These are phyloP conservation scores for Drosophila mercatorum DNA, from an alignment of 2,888 invertebrate genomes.

Conservation along the genomic window DNA sequence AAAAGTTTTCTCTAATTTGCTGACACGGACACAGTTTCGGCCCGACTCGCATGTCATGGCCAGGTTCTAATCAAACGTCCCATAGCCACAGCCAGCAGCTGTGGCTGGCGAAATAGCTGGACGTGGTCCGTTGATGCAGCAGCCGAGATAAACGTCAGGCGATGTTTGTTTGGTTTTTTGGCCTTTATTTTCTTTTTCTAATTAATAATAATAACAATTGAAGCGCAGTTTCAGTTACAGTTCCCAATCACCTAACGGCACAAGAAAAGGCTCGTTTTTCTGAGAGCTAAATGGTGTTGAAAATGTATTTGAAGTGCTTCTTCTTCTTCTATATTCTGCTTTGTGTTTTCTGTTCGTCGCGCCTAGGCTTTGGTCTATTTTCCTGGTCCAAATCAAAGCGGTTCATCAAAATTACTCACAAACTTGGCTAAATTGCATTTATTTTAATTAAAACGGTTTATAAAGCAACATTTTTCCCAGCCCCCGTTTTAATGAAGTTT, in stretches of 20 bases:
- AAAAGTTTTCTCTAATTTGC: constrained; percentile 77
- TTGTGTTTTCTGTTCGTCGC: neutral
- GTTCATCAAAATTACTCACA: constrained; percentile 65
- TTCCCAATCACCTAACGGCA: constrained; percentile 63
- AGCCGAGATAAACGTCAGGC: constrained; percentile 78
- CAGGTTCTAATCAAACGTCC: constrained; percentile 69
- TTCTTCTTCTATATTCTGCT: constrained; percentile 6
- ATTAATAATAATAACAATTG: constrained; percentile 82
- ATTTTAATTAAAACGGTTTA: constrained; percentile 71
- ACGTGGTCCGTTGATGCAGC: constrained; percentile 65
- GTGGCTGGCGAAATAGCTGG: constrained; percentile 25
- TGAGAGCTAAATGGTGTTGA: constrained; percentile 62
- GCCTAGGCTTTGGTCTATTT: constrained; percentile 19
- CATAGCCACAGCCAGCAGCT: constrained; percentile 24
- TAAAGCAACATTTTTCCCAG: constrained; percentile 6
- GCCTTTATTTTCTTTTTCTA: constrained; percentile 69
- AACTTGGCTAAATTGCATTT: constrained; percentile 68
- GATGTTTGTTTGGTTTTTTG: constrained; percentile 50
- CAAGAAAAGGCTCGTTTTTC: neutral
- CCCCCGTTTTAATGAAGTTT: constrained; percentile 16
- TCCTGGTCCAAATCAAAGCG: constrained; percentile 50
- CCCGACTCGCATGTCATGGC: constrained; percentile 70
- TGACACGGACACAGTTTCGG: constrained; percentile 64
- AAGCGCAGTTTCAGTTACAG: constrained; percentile 48
- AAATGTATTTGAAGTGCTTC: constrained; percentile 40